These are phyloP conservation scores for Protonemura montana DNA, from an alignment of 2,888 invertebrate species.

Conservation along the genomic window DNA sequence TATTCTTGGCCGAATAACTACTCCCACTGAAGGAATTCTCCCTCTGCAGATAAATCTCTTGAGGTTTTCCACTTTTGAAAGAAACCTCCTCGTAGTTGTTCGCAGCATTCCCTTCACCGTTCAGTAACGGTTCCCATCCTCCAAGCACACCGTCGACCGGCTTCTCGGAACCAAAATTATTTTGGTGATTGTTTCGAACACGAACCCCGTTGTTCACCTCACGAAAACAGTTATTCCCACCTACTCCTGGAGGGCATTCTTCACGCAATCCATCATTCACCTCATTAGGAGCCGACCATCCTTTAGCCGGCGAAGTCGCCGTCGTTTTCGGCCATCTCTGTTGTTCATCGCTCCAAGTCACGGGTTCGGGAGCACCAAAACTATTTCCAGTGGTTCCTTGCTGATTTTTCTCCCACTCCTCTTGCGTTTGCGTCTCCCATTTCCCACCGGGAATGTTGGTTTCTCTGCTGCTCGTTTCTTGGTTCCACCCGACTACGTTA, in stretches of 20 bases:
- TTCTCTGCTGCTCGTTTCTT: background rate
- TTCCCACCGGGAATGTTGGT: background rate
- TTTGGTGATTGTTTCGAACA: background rate
- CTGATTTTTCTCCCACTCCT: background rate
- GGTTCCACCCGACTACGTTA: background rate
- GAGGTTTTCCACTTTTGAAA: background rate
- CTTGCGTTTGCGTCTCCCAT: background rate
- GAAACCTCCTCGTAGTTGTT: background rate
- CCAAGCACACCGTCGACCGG: background rate
- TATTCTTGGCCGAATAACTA: background rate
- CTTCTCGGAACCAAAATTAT: background rate
- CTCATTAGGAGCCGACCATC: background rate
- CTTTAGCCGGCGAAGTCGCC: background rate
- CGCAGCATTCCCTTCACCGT: background rate
- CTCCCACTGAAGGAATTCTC: background rate
- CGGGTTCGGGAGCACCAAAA: background rate
- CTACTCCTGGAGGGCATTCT: background rate
- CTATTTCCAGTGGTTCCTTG: background rate
- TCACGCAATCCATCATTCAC: background rate
- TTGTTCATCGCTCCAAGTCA: background rate
- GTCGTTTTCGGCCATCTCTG: background rate
- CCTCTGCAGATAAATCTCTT: background rate
- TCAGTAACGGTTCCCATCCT: background rate
- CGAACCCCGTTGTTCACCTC: background rate
- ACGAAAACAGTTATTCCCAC: background rate